phyloP scores from a whole-genome alignment of 2,888 invertebrate species.

The Ophraella communa region DNA sequence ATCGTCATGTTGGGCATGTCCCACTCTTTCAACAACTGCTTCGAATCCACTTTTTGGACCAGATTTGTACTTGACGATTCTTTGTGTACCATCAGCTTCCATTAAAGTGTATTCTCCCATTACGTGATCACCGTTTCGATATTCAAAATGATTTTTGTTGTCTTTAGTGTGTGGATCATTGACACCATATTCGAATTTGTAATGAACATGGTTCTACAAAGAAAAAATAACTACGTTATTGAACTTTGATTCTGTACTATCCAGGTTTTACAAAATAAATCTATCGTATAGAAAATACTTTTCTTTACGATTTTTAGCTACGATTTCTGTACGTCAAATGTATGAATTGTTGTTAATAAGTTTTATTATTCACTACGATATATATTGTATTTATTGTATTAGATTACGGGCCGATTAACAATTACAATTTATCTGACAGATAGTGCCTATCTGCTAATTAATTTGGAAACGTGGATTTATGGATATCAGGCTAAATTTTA shows the following conservation, averaged over 20 bases:
- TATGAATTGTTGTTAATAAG: no score
- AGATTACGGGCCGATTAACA: no score
- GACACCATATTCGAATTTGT: slow-evolving; percentile 57
- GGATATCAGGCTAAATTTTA: no score
- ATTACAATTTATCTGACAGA: no score
- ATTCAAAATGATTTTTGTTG: slow-evolving; percentile 54
- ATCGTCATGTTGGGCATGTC: slow-evolving; percentile 41
- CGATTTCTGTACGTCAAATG: no score
- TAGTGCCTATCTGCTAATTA: no score
- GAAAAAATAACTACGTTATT: background rate
- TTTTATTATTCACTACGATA: no score
- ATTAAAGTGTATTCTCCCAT: slow-evolving; percentile 54
- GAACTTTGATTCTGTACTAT: no score
- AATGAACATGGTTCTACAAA: slow-evolving; percentile 41
- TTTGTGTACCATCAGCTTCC: slow-evolving; percentile 56
- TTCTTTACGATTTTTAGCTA: no score
- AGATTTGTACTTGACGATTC: slow-evolving; percentile 54
- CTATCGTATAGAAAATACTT: no score
- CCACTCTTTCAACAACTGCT: slow-evolving; percentile 44
- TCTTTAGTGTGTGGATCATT: slow-evolving; percentile 57
- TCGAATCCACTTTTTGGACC: slow-evolving; percentile 42
- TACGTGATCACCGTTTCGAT: slow-evolving; percentile 54
- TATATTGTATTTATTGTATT: no score
- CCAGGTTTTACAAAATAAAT: background rate
- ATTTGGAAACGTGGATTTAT: no score